Evolutionary conservation across 1,140 invertebrate species (phyloP), one percentile per base, ranked within the genome.

Genomic region (Bradynema listronoti): DNA sequence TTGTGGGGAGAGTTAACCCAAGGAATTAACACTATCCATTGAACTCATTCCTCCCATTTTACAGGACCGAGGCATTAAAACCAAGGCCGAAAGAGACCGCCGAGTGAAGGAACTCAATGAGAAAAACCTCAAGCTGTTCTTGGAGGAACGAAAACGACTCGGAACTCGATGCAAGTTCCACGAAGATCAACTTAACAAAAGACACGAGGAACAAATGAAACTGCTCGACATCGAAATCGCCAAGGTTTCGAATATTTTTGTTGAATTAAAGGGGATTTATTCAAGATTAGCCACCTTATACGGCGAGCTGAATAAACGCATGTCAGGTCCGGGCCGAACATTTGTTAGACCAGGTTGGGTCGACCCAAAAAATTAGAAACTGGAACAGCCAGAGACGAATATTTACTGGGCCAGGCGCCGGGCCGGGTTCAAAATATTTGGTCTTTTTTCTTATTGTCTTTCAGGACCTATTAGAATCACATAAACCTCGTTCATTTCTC

Each of bases 81-180:
- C 92, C 43, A 93, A 97, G 73, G 90, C 90, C 22, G 95, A 98
- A 74, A 89, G 92, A 72, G 95, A 99, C 72, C 82, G 83, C 69
- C 75, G 84, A 36, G 78, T 85, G 36, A 84, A 91, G 60, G 94
- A 99, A 80, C 90, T 97, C 72, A 94, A 96, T 74, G 91, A 96
- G 73, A 97, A 96, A 77, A 98, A 98, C 78, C 93, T 91, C 16
- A 98, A 98, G 80, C 90, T 92, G 72, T 99, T 99, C 76, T 88
- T 97, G 83, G 94, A 99, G 71, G 93, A 99, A 79, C 84, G 91
- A 49, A 95, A 89, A 74, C 80, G 83, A 32, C 80, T 83, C 1
- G 32, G 4, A 57, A 63, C 39, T 36, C 74, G 72, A 61, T 57
- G 65, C 33, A 86, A 85, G 55, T 86, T 90, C 65, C 91, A 97